Evolutionary conservation across 30 jellyfish, hydroid and myxozoan genomes (phyloP).

Genomic region (Turritopsis dohrnii): DNA sequence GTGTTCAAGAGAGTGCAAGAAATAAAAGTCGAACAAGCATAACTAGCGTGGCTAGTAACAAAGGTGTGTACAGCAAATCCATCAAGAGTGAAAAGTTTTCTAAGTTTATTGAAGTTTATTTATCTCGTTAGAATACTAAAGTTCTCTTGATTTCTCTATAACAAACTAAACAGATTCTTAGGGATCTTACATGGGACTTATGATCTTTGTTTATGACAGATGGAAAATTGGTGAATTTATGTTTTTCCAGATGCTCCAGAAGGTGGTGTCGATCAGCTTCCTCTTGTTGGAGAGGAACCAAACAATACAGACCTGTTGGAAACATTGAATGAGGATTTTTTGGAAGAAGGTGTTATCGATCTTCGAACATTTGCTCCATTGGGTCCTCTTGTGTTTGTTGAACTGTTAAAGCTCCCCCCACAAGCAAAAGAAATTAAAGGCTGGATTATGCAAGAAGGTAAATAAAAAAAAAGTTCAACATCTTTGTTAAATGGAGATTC

Average conservation of each 20-base stretch:
- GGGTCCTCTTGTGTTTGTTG: slow-evolving; percentile 75
- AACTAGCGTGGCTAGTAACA: background rate
- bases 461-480: background rate
- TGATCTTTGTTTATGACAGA: too few relatives aligned
- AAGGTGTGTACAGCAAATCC: background rate
- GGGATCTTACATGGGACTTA: too few relatives aligned
- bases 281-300: background rate
- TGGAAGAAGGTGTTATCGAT: slow-evolving; percentile 82
- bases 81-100: too few relatives aligned
- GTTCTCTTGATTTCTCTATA: too few relatives aligned
- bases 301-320: slow-evolving; percentile 4
- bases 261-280: background rate
- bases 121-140: too few relatives aligned
- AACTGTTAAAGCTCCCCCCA: slow-evolving; percentile 81
- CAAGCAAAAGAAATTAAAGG: slow-evolving; percentile 66
- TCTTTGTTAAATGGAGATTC: too few relatives aligned
- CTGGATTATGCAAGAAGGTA: slow-evolving; percentile 91
- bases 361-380: slow-evolving; percentile 75
- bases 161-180: too few relatives aligned
- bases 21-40: background rate
- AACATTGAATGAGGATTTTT: slow-evolving; percentile 44
- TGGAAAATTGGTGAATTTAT: background rate
- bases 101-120: too few relatives aligned
- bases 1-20: background rate
- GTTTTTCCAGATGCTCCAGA: background rate